Evolutionary conservation across 2,797 vertebrate genomes (phyloP).

Genomic region (Calcarius lapponicus): DNA sequence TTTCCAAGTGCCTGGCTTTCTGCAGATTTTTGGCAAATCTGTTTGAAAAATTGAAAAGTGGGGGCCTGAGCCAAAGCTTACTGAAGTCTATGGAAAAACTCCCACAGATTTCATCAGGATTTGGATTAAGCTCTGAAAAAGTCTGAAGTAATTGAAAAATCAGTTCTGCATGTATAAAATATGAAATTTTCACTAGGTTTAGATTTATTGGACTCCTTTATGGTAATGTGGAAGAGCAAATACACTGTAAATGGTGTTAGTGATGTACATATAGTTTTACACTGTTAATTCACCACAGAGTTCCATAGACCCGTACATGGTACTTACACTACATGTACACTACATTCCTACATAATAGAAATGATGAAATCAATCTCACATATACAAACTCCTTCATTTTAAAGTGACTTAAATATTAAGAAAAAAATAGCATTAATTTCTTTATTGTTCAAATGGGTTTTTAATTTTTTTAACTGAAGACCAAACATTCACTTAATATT

Average conservation of each 20-base stretch:
- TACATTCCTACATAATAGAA: neutral
- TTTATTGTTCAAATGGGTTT: neutral
- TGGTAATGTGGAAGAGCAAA: conserved; percentile 15
- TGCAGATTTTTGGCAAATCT: conserved; percentile 58
- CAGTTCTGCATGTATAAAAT: conserved; percentile 45
- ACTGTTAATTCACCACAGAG: neutral
- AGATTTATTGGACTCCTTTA: conserved; percentile 36
- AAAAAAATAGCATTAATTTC: neutral
- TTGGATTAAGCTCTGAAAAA: conserved; percentile 45
- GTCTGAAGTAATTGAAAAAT: conserved; percentile 65
- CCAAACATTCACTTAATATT: neutral
- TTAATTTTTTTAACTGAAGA: neutral
- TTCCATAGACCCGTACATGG: neutral
- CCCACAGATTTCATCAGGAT: conserved; percentile 63
- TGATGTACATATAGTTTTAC: neutral
- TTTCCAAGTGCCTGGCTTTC: conserved; percentile 51
- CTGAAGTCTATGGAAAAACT: conserved; percentile 59
- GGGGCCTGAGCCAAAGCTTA: conserved; percentile 39
- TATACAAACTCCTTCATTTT: neutral
- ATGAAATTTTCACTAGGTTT: conserved; percentile 31
- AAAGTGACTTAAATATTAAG: neutral
- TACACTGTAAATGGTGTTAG: neutral
- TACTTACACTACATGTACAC: neutral
- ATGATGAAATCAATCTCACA: neutral
- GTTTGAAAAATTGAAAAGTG: conserved; percentile 34